Percentiles rank a stretch among this genome's conserved stretches.
phyloP scores from a whole-genome alignment of 2,888 invertebrate genomes.

The Melolontha melolontha region DNA sequence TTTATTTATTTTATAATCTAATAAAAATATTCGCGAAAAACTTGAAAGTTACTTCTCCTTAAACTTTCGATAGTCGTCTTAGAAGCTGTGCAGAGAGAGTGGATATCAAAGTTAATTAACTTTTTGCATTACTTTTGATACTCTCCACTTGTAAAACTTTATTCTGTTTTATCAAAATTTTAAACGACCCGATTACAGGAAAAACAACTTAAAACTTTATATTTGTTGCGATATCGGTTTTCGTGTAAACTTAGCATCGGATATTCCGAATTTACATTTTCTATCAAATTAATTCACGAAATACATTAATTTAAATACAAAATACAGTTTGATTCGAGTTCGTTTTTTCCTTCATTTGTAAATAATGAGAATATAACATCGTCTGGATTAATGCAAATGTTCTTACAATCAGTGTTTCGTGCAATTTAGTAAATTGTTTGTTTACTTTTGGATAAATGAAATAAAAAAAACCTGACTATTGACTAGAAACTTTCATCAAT shows the following conservation, averaged over 20 bases:
- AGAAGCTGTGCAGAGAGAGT: constrained; percentile 11
- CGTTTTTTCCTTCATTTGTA: too few relatives aligned
- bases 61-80: constrained; percentile 39
- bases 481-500: too few relatives aligned
- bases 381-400: too few relatives aligned
- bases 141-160: constrained; percentile 36
- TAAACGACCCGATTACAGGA: constrained; percentile 41
- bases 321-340: neutral
- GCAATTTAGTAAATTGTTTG: too few relatives aligned
- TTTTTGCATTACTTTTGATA: constrained; percentile 42
- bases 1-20: constrained; percentile 39
- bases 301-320: constrained; percentile 24
- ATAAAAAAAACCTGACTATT: too few relatives aligned
- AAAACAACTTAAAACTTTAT: constrained; percentile 40
- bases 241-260: constrained; percentile 6
- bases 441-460: too few relatives aligned
- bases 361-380: too few relatives aligned
- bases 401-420: too few relatives aligned
- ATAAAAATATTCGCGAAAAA: constrained; percentile 34
- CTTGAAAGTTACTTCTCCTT: constrained; percentile 13
- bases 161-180: constrained; percentile 42
- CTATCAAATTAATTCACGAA: constrained; percentile 35
- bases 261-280: constrained; percentile 29
- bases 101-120: constrained; percentile 43
- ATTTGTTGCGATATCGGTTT: constrained; percentile 30